Percentiles rank a stretch among this genome's conserved stretches.
These are phyloP conservation scores for Platypus cylindrus DNA, from an alignment of 2,888 invertebrate species.

Conservation along the genomic window DNA sequence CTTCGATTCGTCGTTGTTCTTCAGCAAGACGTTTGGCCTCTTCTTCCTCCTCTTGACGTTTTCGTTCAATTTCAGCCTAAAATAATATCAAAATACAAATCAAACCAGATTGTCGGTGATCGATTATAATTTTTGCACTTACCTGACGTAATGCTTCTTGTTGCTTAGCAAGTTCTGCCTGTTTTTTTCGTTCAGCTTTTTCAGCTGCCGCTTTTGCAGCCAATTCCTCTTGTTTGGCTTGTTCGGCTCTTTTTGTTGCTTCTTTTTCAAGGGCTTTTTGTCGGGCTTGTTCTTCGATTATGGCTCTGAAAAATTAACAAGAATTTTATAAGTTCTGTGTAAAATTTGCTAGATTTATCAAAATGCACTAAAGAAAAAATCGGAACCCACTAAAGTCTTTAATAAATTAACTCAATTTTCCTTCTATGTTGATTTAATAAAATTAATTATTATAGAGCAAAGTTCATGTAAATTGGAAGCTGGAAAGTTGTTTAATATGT, in stretches of 20 bases:
- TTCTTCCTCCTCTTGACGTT: slow-evolving; percentile 39
- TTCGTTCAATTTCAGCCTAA: slow-evolving; percentile 39
- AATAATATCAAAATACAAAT: slow-evolving; percentile 5
- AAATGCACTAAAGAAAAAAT: no score
- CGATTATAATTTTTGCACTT: no score
- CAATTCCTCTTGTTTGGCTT: slow-evolving; percentile 36
- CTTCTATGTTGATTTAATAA: no score
- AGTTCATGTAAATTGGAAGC: no score
- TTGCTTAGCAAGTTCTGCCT: slow-evolving; percentile 31
- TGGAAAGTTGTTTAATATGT: no score
- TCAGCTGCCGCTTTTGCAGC: slow-evolving; percentile 38
- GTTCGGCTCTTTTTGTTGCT: slow-evolving; percentile 38
- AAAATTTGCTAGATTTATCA: no score
- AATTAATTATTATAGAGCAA: no score
- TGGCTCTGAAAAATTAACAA: slow-evolving; percentile 37
- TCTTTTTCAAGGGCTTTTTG: slow-evolving; percentile 41
- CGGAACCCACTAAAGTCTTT: no score
- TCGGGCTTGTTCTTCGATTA: slow-evolving; percentile 44
- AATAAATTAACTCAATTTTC: no score
- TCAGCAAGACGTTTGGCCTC: slow-evolving; percentile 39
- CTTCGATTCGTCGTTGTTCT: slow-evolving; percentile 37
- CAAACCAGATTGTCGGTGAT: background rate
- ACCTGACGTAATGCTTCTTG: slow-evolving; percentile 33
- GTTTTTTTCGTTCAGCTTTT: slow-evolving; percentile 32
- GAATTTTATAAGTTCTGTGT: no score